Percentiles rank a stretch among this genome's conserved stretches.
phyloP scores from a whole-genome alignment of 2,888 invertebrate species.

The Pristionchus mayeri region DNA sequence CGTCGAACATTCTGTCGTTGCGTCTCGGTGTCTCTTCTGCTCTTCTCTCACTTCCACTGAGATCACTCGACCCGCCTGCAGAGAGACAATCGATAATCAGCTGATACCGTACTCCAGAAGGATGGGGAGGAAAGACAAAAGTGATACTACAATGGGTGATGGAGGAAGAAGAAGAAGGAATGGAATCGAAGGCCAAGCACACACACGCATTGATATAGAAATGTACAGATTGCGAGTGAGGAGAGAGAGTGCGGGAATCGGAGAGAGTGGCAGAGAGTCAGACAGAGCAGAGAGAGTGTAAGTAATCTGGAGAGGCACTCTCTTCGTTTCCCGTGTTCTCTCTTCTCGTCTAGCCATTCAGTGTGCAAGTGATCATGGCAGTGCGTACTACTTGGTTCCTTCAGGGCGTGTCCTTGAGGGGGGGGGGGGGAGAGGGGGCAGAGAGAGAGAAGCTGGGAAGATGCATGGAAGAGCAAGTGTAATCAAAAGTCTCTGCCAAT shows the following conservation, averaged over 20 bases:
- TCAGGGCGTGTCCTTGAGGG: not conserved
- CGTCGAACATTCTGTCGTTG: slow-evolving; percentile 67
- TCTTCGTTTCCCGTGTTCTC: not conserved
- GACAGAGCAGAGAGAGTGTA: slow-evolving; percentile 6
- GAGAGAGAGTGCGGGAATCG: not conserved
- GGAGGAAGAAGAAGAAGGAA: not conserved
- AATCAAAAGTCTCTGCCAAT: not conserved
- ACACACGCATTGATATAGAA: slow-evolving; percentile 40
- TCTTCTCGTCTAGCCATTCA: not conserved
- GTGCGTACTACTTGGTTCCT: not conserved
- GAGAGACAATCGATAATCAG: slow-evolving; percentile 36
- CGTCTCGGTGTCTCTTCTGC: not conserved
- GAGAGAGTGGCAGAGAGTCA: not conserved
- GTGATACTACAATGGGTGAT: not conserved
- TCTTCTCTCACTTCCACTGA: not conserved
- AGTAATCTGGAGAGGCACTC: slow-evolving; percentile 9
- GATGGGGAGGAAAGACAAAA: not conserved
- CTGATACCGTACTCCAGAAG: not conserved
- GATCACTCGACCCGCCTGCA: slow-evolving; percentile 45
- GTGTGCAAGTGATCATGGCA: not conserved
- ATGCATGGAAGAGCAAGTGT: not conserved
- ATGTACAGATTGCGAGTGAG: slow-evolving; percentile 35
- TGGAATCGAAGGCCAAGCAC: slow-evolving; percentile 13
- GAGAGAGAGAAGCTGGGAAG: not conserved
- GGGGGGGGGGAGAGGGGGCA: not conserved